Percentiles rank a stretch among this genome's conserved stretches.
Conservation (phyloP, 2,113 vertebrate species). For the Haemorhous mexicanus region DNA sequence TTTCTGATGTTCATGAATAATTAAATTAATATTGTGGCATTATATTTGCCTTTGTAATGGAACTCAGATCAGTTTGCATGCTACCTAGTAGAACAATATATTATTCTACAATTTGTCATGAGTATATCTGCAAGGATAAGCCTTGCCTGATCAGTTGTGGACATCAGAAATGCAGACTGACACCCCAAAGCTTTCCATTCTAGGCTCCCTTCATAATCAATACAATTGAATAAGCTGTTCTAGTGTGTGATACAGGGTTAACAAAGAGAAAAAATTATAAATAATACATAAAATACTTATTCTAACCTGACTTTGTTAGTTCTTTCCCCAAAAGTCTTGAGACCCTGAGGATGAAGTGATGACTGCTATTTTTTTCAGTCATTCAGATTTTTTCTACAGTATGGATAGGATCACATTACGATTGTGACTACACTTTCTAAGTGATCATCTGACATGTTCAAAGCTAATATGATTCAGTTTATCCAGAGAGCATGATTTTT, state of each 20-base stretch:
- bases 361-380: background rate
- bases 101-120: background rate
- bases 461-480: constrained; percentile 42
- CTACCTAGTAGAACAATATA: background rate
- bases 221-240: background rate
- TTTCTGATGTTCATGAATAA: background rate
- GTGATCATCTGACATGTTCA: constrained; percentile 10
- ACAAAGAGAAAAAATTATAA: background rate
- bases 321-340: background rate
- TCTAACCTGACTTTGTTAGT: background rate
- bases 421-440: constrained; percentile 3
- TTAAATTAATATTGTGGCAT: background rate
- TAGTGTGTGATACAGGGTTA: background rate
- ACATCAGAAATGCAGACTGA: background rate
- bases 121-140: background rate
- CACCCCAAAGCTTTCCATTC: background rate
- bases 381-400: background rate
- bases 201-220: background rate
- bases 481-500: background rate
- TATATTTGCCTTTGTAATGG: background rate
- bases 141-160: background rate
- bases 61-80: background rate
- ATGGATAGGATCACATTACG: background rate
- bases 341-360: background rate
- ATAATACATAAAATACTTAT: background rate